Conservation (phyloP, 2,797 vertebrate genomes). For the Hafferia zeledoni region DNA sequence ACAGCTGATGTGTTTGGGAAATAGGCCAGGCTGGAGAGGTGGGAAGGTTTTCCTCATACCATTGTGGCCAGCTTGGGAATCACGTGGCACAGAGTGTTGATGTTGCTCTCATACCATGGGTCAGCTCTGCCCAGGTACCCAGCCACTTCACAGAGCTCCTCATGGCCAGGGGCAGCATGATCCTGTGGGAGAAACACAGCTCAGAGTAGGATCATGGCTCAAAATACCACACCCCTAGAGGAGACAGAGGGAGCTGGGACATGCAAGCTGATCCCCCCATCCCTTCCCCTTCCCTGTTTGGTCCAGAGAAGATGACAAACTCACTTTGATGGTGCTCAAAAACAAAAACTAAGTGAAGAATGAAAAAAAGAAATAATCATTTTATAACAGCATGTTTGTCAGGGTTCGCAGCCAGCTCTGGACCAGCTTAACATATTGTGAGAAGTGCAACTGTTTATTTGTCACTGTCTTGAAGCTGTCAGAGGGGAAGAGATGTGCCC, state of each 20-base stretch:
- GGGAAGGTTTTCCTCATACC: conserved; percentile 75
- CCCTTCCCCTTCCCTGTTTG: background rate
- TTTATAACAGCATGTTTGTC: background rate
- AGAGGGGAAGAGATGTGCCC: background rate
- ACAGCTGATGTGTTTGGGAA: background rate
- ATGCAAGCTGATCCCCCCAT: background rate
- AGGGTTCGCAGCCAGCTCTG: background rate
- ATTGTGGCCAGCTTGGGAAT: conserved; percentile 89
- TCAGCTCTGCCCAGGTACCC: conserved; percentile 88
- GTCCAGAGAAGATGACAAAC: background rate
- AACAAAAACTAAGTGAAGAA: background rate
- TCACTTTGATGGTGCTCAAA: background rate
- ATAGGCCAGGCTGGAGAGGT: background rate
- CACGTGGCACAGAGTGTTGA: conserved; percentile 84
- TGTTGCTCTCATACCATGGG: conserved; percentile 90
- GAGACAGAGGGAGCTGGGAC: background rate
- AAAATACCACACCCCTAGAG: background rate
- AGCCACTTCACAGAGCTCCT: conserved; percentile 82
- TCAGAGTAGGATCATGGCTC: background rate
- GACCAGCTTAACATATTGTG: background rate
- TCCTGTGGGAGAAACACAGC: conserved; percentile 61
- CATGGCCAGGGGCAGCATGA: background rate
- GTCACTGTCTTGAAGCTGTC: fast-evolving
- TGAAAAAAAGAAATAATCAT: background rate
- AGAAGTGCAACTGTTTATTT: background rate